A percentile compares a stretch with the other conserved stretches of the same genome.
Conservation (phyloP, 2,113 vertebrate genomes). For the Gobius niger region DNA sequence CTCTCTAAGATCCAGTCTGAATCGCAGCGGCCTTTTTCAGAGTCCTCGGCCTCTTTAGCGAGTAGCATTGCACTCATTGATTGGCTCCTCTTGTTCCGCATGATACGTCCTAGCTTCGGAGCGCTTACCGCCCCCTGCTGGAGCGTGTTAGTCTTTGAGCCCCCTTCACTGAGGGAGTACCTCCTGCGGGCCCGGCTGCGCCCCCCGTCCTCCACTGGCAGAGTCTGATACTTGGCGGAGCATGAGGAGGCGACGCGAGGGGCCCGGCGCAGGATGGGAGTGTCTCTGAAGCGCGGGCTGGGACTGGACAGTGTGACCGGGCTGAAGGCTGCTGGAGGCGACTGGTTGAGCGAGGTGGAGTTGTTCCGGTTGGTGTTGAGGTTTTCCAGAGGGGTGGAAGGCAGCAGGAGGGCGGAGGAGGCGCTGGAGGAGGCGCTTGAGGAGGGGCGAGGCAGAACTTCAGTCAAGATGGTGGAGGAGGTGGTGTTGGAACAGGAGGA, state of each 20-base stretch:
- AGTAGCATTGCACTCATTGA: conserved; percentile 89
- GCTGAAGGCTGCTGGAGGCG: conserved; percentile 34
- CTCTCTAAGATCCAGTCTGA: conserved; percentile 95
- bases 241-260: conserved; percentile 34
- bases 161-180: conserved; percentile 85
- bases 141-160: conserved; percentile 53
- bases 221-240: conserved; percentile 71
- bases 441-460: conserved; percentile 46
- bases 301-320: conserved; percentile 29
- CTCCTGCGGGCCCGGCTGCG: conserved; percentile 81
- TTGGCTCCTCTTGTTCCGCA: conserved; percentile 86
- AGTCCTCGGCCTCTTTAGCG: conserved; percentile 69
- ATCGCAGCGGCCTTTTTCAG: conserved; percentile 80
- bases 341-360: conserved; percentile 86
- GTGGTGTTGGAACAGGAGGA: conserved; percentile 30
- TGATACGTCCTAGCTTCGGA: conserved; percentile 66
- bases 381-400: conserved; percentile 72
- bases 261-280: conserved; percentile 63
- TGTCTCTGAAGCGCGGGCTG: conserved; percentile 58
- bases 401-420: conserved; percentile 44
- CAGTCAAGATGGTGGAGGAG: neutral
- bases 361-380: conserved; percentile 97
- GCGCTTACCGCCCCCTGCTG: conserved; percentile 67
- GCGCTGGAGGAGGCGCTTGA: conserved; percentile 30
- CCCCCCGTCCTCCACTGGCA: conserved; percentile 73